phyloP scores from a whole-genome alignment of 2,888 invertebrate species.

The Cephus rjabovi region DNA sequence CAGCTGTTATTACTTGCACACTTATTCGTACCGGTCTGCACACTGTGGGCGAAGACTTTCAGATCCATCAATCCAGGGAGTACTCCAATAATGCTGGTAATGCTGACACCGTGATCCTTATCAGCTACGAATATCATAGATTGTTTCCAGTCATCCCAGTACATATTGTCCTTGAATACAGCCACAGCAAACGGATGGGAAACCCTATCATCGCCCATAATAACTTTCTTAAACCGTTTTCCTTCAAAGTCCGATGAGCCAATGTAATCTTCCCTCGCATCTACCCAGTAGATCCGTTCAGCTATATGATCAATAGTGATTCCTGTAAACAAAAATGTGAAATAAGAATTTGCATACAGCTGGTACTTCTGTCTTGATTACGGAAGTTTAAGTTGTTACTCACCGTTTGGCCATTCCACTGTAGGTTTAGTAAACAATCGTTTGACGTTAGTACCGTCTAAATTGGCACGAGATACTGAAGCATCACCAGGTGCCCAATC shows the following conservation, averaged over 20 bases:
- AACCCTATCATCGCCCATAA: conserved; percentile 75
- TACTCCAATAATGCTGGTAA: conserved; percentile 73
- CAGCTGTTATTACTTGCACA: conserved; percentile 76
- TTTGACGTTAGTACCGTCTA: conserved; percentile 80
- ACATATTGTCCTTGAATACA: conserved; percentile 86
- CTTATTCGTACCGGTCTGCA: conserved; percentile 80
- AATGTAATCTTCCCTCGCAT: conserved; percentile 85
- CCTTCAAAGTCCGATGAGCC: conserved; percentile 82
- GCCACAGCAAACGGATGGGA: conserved; percentile 89
- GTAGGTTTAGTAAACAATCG: conserved; percentile 74
- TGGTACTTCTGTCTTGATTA: background rate
- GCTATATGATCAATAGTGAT: conserved; percentile 86
- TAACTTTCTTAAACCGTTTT: conserved; percentile 74
- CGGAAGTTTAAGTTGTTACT: conserved; percentile 1
- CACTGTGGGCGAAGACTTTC: conserved; percentile 81
- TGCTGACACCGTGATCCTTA: conserved; percentile 78
- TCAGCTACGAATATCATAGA: conserved; percentile 83
- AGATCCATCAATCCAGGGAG: conserved; percentile 84
- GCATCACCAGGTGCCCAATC: conserved; percentile 87
- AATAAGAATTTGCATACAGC: too few relatives aligned
- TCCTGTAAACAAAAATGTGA: conserved; percentile 28
- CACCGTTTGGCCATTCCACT: conserved; percentile 88
- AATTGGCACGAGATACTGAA: conserved; percentile 81
- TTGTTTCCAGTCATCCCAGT: conserved; percentile 91
- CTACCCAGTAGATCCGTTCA: conserved; percentile 88